Percentiles rank a stretch among this genome's conserved stretches.
Evolutionary conservation across 2,888 invertebrate species (phyloP).

Genomic region (Nemotelus pantherinus): DNA sequence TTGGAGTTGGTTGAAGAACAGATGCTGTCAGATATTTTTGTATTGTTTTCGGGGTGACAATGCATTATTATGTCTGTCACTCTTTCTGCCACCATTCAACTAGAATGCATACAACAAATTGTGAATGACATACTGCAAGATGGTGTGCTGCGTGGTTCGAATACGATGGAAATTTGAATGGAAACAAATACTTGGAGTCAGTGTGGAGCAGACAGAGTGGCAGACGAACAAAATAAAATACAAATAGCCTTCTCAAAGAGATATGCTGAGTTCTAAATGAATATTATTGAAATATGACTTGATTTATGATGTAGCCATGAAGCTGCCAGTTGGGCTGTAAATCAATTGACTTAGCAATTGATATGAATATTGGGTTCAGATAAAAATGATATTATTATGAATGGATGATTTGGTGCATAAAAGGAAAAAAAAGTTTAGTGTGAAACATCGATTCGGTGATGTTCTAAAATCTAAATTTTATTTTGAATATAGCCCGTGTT

Average conservation of each 20-base stretch:
- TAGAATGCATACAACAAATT: background rate
- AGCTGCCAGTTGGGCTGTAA: constrained; percentile 3
- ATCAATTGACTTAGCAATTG: constrained; percentile 22
- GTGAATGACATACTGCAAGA: constrained; percentile 9
- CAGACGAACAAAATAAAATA: constrained; percentile 1
- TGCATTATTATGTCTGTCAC: background rate
- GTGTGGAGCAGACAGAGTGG: constrained; percentile 19
- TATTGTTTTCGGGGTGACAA: constrained; percentile 1
- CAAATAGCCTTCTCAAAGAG: too few relatives aligned
- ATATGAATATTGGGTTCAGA: background rate
- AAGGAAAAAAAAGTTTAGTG: too few relatives aligned
- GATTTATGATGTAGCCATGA: background rate
- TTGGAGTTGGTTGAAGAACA: background rate
- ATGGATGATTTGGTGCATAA: too few relatives aligned
- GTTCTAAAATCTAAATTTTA: too few relatives aligned
- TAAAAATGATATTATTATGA: too few relatives aligned
- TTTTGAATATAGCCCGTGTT: too few relatives aligned
- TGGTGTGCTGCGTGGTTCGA: background rate
- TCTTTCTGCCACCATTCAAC: background rate
- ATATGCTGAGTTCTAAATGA: too few relatives aligned
- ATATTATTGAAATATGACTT: too few relatives aligned
- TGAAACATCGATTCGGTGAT: too few relatives aligned
- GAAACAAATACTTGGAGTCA: background rate
- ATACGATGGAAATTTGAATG: background rate
- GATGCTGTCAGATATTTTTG: constrained; percentile 4